Conservation (phyloP, 2,888 invertebrate species). For the Lycia hirtaria region DNA sequence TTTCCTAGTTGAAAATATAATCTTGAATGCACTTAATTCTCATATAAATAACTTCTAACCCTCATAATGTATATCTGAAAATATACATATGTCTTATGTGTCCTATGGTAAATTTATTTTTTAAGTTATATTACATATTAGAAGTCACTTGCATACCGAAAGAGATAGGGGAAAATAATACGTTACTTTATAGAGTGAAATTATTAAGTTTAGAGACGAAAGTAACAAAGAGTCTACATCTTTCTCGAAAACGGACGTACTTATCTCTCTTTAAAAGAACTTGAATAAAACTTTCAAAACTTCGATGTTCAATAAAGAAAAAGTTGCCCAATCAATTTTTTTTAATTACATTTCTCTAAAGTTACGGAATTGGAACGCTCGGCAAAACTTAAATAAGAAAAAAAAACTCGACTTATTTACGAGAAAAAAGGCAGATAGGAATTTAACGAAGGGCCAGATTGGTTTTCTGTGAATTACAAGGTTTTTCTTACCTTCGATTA, state of each 20-base stretch:
- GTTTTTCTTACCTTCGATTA: conserved; percentile 89
- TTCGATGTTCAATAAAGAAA: conserved; percentile 48
- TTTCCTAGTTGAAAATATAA: no score
- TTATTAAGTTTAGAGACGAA: background rate
- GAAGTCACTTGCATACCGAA: no score
- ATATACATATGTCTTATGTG: no score
- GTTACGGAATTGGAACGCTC: conserved; percentile 22
- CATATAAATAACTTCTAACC: no score
- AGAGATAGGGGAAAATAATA: no score
- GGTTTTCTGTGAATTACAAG: conserved; percentile 20
- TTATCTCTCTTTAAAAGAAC: conserved; percentile 37
- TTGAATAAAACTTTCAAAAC: conserved; percentile 44
- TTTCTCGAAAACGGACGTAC: conserved; percentile 20
- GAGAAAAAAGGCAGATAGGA: conserved; percentile 22
- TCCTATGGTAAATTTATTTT: no score
- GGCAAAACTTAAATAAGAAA: conserved; percentile 22
- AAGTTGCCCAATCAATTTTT: conserved; percentile 58
- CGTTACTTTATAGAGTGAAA: no score
- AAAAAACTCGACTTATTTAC: conserved; percentile 25
- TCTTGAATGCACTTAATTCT: no score
- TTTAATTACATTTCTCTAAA: conserved; percentile 48
- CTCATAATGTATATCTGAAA: no score
- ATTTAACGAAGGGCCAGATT: conserved; percentile 23
- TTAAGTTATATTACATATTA: no score
- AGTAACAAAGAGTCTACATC: background rate